Evolutionary conservation across 2,113 vertebrate species (phyloP).

Genomic region (Corydoras maculifer): DNA sequence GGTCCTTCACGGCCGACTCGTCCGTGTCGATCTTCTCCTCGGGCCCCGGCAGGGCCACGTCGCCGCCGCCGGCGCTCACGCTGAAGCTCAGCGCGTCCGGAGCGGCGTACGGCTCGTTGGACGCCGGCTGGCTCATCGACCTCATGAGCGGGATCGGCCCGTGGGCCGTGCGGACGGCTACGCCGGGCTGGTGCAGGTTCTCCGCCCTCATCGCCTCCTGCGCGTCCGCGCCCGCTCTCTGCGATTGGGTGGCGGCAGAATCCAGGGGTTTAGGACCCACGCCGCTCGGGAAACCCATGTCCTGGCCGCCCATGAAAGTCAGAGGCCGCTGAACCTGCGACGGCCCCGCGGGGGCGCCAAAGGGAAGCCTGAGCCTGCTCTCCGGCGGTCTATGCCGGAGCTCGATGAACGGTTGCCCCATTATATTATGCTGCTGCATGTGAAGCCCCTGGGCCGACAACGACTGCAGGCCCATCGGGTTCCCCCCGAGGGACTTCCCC

Average conservation of each 20-base stretch:
- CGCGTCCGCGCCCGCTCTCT: constrained; percentile 57
- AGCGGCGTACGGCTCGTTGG: constrained; percentile 67
- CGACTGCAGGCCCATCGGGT: constrained; percentile 68
- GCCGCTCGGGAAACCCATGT: constrained; percentile 63
- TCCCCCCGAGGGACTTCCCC: constrained; percentile 68
- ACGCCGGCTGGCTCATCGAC: constrained; percentile 73
- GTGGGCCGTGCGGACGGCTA: constrained; percentile 52
- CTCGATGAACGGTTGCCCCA: constrained; percentile 92
- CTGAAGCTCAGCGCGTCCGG: constrained; percentile 56
- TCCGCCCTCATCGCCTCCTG: constrained; percentile 54
- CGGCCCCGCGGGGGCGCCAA: constrained; percentile 63
- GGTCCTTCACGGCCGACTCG: constrained; percentile 90
- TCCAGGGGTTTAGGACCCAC: constrained; percentile 71
- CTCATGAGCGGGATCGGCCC: constrained; percentile 66
- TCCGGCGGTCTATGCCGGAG: constrained; percentile 82
- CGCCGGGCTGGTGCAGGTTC: constrained; percentile 68
- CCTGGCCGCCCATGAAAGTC: constrained; percentile 65
- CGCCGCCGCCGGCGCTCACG: constrained; percentile 36
- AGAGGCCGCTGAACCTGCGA: constrained; percentile 67
- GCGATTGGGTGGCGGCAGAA: constrained; percentile 58
- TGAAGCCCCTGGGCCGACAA: constrained; percentile 76
- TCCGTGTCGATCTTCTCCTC: constrained; percentile 88
- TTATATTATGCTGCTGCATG: constrained; percentile 85
- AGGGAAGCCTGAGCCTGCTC: constrained; percentile 73
- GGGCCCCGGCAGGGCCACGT: constrained; percentile 54